phyloP scores from a whole-genome alignment of 2,888 invertebrate species.

The Catonia carolina region DNA sequence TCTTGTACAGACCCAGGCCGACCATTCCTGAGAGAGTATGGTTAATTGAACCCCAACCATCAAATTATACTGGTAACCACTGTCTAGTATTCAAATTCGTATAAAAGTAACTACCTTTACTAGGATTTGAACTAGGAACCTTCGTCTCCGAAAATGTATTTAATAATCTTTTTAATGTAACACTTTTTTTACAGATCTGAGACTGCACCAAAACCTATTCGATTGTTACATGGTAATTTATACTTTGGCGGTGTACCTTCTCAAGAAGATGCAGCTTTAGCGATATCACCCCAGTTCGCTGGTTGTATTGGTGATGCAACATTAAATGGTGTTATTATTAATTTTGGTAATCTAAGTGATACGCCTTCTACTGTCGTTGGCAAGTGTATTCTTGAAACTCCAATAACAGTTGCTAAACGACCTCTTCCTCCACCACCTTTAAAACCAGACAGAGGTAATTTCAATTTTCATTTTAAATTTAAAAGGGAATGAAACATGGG shows the following conservation, averaged over 20 bases:
- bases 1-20: no score
- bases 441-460: slow-evolving; percentile 38
- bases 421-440: slow-evolving; percentile 41
- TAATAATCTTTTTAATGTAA: no score
- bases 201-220: slow-evolving; percentile 51
- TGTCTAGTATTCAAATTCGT: no score
- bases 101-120: no score
- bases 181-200: slow-evolving; percentile 44
- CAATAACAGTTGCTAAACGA: slow-evolving; percentile 14
- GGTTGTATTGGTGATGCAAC: slow-evolving; percentile 94
- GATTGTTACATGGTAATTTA: slow-evolving; percentile 61
- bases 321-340: slow-evolving; percentile 71
- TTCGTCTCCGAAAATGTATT: no score
- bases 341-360: slow-evolving; percentile 65
- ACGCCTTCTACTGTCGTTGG: slow-evolving; percentile 53
- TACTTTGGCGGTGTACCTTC: slow-evolving; percentile 81
- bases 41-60: no score
- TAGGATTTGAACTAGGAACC: no score
- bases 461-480: not conserved
- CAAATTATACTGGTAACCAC: no score
- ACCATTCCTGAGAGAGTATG: no score
- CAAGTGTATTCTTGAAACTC: slow-evolving; percentile 46
- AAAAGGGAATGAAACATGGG: no score
- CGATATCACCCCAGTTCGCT: slow-evolving; percentile 58
- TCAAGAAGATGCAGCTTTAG: slow-evolving; percentile 36